Conservation (phyloP, 2,797 vertebrate species). For the Pyrocephalus nanus region DNA sequence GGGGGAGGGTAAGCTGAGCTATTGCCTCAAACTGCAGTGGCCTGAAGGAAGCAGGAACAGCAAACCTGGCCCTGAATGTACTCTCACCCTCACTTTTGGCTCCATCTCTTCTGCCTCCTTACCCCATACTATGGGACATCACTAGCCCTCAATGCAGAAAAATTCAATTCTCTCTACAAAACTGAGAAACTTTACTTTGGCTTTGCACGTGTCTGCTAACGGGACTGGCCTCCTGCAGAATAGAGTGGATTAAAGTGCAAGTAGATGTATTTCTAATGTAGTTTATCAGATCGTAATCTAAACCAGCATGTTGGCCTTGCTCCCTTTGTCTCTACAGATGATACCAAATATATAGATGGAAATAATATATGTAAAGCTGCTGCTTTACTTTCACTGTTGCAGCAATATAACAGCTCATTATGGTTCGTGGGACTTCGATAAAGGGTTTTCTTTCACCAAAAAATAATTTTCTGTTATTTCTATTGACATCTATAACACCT, state of each 20-base stretch:
- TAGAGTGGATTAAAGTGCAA: neutral
- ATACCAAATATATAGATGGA: neutral
- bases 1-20: neutral
- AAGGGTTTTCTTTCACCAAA: neutral
- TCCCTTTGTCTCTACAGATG: neutral
- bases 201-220: neutral
- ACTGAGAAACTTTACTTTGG: neutral
- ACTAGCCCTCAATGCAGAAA: neutral
- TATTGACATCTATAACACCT: neutral
- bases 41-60: neutral
- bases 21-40: neutral
- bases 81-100: neutral
- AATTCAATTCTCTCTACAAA: neutral
- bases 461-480: neutral
- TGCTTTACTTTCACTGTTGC: neutral
- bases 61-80: neutral
- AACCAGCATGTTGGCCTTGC: neutral
- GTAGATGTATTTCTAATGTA: neutral
- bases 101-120: neutral
- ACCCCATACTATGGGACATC: neutral
- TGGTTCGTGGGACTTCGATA: neutral
- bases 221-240: neutral
- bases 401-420: neutral
- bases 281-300: neutral
- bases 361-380: neutral